Conservation (phyloP, 2,888 invertebrate genomes). For the Tubulanus polymorphus region DNA sequence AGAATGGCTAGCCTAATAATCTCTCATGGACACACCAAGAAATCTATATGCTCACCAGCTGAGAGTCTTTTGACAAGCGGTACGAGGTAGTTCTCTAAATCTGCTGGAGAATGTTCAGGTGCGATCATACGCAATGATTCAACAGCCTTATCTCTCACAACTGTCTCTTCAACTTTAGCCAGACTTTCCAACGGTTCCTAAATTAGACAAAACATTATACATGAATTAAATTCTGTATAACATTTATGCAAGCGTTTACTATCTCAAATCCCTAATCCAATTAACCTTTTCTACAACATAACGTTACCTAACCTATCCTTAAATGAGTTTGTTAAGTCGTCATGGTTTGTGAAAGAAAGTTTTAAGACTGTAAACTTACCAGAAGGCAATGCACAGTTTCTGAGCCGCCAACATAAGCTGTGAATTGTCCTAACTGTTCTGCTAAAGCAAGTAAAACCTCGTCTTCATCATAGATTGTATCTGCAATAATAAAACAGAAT, state of each 20-base stretch:
- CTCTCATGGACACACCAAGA: too few relatives aligned
- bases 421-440: conserved; percentile 96
- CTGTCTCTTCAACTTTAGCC: conserved; percentile 98
- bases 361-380: too few relatives aligned
- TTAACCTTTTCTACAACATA: too few relatives aligned
- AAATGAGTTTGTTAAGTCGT: too few relatives aligned
- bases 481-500: too few relatives aligned
- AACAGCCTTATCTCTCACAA: conserved; percentile 99
- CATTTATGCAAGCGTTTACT: too few relatives aligned
- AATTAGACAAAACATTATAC: too few relatives aligned
- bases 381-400: conserved; percentile 83
- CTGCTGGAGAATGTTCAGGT: conserved; percentile 85
- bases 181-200: conserved; percentile 90
- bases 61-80: conserved; percentile 81
- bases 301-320: too few relatives aligned
- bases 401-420: conserved; percentile 90
- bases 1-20: too few relatives aligned
- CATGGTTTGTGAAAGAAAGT: too few relatives aligned
- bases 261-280: too few relatives aligned
- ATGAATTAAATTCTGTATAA: too few relatives aligned
- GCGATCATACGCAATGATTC: conserved; percentile 85
- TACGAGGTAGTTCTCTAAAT: conserved; percentile 93
- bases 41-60: conserved; percentile 36
- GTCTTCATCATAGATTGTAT: conserved; percentile 99
- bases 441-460: conserved; percentile 96